Evolutionary conservation across 2,888 invertebrate genomes (phyloP).

Genomic region (Lithosia quadra): DNA sequence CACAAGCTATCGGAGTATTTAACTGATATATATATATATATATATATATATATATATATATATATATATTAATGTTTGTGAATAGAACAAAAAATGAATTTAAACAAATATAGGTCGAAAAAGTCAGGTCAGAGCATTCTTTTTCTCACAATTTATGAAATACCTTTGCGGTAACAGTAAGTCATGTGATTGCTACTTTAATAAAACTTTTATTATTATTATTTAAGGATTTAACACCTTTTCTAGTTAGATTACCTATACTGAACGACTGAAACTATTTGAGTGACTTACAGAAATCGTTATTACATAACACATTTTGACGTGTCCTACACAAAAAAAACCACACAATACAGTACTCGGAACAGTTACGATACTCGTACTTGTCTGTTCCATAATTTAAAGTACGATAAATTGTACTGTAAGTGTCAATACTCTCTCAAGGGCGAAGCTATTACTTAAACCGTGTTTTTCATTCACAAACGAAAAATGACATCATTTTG

Average conservation of each 20-base stretch:
- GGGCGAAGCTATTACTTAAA: not conserved
- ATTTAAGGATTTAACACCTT: too few relatives aligned
- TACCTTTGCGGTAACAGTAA: not conserved
- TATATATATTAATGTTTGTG: not conserved
- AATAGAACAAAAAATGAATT: not conserved
- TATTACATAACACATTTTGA: too few relatives aligned
- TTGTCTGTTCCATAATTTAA: not conserved
- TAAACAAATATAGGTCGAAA: not conserved
- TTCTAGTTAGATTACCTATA: too few relatives aligned
- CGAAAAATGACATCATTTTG: conserved; percentile 6
- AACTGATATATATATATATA: not conserved
- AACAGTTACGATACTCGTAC: too few relatives aligned
- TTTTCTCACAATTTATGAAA: not conserved
- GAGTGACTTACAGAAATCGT: too few relatives aligned
- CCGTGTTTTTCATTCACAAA: conserved; percentile 2
- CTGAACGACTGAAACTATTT: too few relatives aligned
- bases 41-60: too few relatives aligned
- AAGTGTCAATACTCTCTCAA: not conserved
- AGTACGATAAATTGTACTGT: not conserved
- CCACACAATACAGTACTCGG: too few relatives aligned
- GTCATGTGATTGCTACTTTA: too few relatives aligned
- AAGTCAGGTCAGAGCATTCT: too few relatives aligned
- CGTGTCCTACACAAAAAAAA: too few relatives aligned
- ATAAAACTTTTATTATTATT: too few relatives aligned
- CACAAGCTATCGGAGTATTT: not conserved